Conservation (phyloP, 2,113 vertebrate species). For the Felis chaus region DNA sequence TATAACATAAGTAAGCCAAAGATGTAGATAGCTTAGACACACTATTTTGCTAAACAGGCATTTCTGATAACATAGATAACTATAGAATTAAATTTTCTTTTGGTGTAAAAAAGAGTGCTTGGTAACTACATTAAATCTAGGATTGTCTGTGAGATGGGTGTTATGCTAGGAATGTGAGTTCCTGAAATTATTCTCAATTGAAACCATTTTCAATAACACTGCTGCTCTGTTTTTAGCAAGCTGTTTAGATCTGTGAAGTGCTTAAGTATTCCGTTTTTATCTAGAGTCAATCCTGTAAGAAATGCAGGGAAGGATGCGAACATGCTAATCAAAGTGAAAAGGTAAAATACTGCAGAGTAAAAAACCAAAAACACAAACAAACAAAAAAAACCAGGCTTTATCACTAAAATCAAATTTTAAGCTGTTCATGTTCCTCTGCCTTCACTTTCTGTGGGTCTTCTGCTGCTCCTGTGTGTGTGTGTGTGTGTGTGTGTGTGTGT, state of each 20-base stretch:
- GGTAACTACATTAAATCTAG: not conserved
- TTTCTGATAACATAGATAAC: not conserved
- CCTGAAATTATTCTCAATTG: constrained; percentile 62
- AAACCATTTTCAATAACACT: constrained; percentile 52
- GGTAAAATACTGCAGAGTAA: not conserved
- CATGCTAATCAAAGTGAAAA: not conserved
- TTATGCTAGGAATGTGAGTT: not conserved
- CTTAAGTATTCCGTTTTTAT: constrained; percentile 39
- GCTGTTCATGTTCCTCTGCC: not conserved
- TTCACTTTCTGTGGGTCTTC: constrained; percentile 1
- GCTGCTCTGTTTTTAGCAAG: constrained; percentile 50
- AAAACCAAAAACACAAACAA: too few species aligned
- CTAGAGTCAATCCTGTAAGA: not conserved
- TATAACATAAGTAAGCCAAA: constrained; percentile 66
- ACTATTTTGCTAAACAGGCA: constrained; percentile 14
- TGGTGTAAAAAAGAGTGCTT: not conserved
- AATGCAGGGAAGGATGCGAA: not conserved
- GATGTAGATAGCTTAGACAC: constrained; percentile 31
- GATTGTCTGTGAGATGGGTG: not conserved
- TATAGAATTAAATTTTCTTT: not conserved
- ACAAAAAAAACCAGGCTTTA: not conserved
- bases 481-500: not conserved
- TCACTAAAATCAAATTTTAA: not conserved
- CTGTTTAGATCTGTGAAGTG: constrained; percentile 35
- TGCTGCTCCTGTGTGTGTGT: not conserved